These are phyloP conservation scores for Chamaea fasciata DNA, from an alignment of 2,113 vertebrate species.

Conservation along the genomic window DNA sequence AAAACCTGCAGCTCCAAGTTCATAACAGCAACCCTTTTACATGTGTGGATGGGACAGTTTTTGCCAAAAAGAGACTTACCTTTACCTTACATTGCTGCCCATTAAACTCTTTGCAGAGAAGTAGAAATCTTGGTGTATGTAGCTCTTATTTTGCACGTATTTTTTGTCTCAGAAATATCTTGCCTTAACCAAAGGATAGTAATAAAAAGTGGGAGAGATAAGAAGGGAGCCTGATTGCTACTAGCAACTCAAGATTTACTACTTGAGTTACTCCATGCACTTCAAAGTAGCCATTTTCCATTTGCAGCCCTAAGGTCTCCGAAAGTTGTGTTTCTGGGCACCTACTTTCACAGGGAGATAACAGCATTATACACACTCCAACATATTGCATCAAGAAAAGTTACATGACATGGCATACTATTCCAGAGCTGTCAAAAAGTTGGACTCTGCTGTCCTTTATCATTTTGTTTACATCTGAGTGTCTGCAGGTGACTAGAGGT, in stretches of 20 bases:
- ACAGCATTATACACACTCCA: background rate
- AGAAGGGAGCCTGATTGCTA: background rate
- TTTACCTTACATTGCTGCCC: background rate
- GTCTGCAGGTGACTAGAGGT: background rate
- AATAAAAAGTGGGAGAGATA: background rate
- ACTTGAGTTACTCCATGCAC: background rate
- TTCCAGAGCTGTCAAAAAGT: constrained; percentile 1
- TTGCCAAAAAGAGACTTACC: background rate
- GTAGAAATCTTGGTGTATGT: background rate
- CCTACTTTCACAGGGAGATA: background rate
- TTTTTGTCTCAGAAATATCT: background rate
- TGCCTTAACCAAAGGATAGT: background rate
- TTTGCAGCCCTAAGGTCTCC: background rate
- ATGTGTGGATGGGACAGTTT: background rate
- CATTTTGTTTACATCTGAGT: background rate
- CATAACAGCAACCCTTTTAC: background rate
- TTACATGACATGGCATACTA: background rate
- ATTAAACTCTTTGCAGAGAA: background rate
- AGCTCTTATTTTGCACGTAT: background rate
- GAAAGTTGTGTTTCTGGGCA: background rate
- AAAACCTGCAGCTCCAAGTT: background rate
- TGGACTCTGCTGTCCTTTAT: background rate
- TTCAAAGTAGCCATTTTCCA: background rate
- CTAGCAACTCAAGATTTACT: background rate
- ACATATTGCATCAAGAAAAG: background rate